These are phyloP conservation scores for Rhagium mordax DNA, from an alignment of 2,888 invertebrate genomes.

Conservation along the genomic window DNA sequence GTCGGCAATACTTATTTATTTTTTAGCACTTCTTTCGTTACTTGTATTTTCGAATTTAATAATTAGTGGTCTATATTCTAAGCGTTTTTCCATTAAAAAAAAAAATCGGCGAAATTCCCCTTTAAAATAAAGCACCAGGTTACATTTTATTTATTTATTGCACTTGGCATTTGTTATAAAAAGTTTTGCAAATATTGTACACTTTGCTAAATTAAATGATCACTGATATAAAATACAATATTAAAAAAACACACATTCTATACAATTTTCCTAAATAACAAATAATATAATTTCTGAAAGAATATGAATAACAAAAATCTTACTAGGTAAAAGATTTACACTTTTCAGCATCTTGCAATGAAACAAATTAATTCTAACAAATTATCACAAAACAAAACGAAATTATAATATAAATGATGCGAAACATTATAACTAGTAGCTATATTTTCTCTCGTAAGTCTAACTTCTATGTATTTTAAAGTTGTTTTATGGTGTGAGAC, in stretches of 20 bases:
- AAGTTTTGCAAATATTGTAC: constrained; percentile 40
- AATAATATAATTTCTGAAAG: constrained; percentile 18
- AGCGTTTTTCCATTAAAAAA: no score
- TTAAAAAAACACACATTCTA: constrained; percentile 38
- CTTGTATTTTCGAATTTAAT: no score
- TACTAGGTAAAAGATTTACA: constrained; percentile 25
- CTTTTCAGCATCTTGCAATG: constrained; percentile 9
- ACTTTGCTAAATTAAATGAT: constrained; percentile 38
- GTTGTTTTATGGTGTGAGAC: constrained; percentile 1
- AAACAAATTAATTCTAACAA: constrained; percentile 27
- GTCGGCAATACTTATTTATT: no score
- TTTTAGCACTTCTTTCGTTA: no score
- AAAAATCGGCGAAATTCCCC: no score
- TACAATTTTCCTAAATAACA: constrained; percentile 27
- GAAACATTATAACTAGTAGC: constrained; percentile 14
- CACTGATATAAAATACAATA: constrained; percentile 39
- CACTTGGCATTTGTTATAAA: constrained; percentile 52
- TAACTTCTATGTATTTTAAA: constrained; percentile 21
- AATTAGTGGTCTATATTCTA: no score
- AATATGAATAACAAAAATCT: constrained; percentile 29
- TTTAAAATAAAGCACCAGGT: neutral
- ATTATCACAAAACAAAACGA: constrained; percentile 34
- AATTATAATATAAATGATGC: constrained; percentile 21
- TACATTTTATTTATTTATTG: constrained; percentile 43
- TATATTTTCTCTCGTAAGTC: constrained; percentile 26